A percentile compares a stretch with the other conserved stretches of the same genome.
These are phyloP conservation scores for Acipenser transmontanus DNA, from an alignment of 2,797 vertebrate species.

Conservation along the genomic window DNA sequence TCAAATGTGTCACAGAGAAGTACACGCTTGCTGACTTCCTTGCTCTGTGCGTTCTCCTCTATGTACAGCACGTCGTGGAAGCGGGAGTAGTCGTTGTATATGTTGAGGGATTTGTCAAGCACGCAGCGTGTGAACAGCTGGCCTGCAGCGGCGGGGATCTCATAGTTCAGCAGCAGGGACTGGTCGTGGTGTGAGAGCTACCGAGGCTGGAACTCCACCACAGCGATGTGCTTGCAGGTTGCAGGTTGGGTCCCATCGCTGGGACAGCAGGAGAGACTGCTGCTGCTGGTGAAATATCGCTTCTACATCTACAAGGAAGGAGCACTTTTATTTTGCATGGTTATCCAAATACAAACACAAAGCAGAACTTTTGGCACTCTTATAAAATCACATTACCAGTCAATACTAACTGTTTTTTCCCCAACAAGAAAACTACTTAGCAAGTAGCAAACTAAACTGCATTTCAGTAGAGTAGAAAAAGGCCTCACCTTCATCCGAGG, in stretches of 20 bases:
- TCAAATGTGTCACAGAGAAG: not conserved
- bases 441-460: too few species aligned
- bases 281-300: slow-evolving; percentile 1
- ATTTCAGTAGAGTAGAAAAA: not conserved
- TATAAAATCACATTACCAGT: not conserved
- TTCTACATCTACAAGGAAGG: not conserved
- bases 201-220: slow-evolving; percentile 20
- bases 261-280: not conserved
- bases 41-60: slow-evolving; percentile 25
- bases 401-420: too few species aligned
- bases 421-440: too few species aligned
- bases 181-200: slow-evolving; percentile 10
- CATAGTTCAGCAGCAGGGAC: slow-evolving; percentile 19
- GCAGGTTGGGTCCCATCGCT: slow-evolving; percentile 17
- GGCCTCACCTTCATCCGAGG: slow-evolving; percentile 14
- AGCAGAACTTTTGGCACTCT: not conserved
- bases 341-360: not conserved
- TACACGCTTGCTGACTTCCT: slow-evolving; percentile 21
- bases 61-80: slow-evolving; percentile 29
- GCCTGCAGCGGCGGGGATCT: slow-evolving; percentile 19
- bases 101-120: slow-evolving; percentile 17
- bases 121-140: slow-evolving; percentile 22
- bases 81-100: slow-evolving; percentile 21
- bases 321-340: not conserved
- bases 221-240: slow-evolving; percentile 22